phyloP scores from a whole-genome alignment of 2,888 invertebrate genomes.

The Tenthredo mesomela region DNA sequence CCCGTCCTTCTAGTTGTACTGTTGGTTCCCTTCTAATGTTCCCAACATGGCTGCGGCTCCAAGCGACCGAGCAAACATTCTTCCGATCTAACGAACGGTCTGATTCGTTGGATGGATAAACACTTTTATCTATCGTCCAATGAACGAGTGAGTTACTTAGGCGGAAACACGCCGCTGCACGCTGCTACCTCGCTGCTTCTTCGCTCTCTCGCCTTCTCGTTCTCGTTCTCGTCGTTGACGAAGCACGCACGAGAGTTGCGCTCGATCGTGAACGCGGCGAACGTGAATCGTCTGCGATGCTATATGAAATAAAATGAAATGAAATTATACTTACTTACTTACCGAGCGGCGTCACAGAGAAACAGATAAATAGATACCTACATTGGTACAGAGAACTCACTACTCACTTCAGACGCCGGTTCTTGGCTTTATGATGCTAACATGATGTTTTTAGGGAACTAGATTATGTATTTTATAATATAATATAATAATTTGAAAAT shows the following conservation, averaged over 20 bases:
- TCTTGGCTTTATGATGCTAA: background rate
- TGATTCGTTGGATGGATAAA: constrained; percentile 60
- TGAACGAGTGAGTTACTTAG: constrained; percentile 49
- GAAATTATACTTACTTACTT: too few species aligned
- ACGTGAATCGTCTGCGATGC: background rate
- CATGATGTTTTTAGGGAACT: background rate
- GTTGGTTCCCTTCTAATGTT: constrained; percentile 79
- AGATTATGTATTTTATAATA: background rate
- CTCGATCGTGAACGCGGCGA: background rate
- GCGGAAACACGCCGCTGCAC: background rate
- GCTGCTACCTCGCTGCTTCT: too few species aligned
- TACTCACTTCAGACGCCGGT: background rate
- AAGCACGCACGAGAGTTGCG: constrained; percentile 1
- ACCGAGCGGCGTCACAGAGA: constrained; percentile 14
- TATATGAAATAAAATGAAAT: background rate
- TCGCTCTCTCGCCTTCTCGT: too few species aligned
- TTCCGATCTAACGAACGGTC: constrained; percentile 60
- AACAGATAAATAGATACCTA: background rate
- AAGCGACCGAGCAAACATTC: constrained; percentile 71
- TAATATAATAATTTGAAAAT: too few species aligned
- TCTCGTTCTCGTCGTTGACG: background rate
- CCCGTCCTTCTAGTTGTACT: constrained; percentile 79
- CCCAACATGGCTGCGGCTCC: constrained; percentile 76
- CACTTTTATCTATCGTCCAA: constrained; percentile 58
- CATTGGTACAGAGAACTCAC: background rate